Percentiles rank a stretch among this genome's conserved stretches.
Conservation (phyloP, 2,113 vertebrate genomes). For the Notothenia rossii region DNA sequence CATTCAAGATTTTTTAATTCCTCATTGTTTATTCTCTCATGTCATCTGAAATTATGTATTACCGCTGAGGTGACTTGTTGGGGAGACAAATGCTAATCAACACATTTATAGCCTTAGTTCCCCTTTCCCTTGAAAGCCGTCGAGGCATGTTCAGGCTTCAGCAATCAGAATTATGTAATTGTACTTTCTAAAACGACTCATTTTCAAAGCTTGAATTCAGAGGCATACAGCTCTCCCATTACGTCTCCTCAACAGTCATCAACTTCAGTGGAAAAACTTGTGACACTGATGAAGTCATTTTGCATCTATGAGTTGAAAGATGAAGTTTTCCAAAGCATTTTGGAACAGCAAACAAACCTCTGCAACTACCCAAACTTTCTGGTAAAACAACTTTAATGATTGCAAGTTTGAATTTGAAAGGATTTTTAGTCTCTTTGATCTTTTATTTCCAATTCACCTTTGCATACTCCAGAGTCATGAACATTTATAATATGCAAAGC, state of each 20-base stretch:
- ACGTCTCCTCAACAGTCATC: not conserved
- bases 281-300: constrained; percentile 34
- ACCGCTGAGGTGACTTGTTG: constrained; percentile 17
- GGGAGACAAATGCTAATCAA: constrained; percentile 49
- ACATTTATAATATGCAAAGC: constrained; percentile 77
- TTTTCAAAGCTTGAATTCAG: constrained; percentile 30
- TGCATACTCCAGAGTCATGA: constrained; percentile 73
- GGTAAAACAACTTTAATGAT: constrained; percentile 68
- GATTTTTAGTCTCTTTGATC: constrained; percentile 76
- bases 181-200: constrained; percentile 30
- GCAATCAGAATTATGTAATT: constrained; percentile 35
- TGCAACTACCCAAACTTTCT: constrained; percentile 24
- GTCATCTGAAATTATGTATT: constrained; percentile 30
- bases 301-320: constrained; percentile 29
- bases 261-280: constrained; percentile 11
- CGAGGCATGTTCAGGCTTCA: constrained; percentile 1
- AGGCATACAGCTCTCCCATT: constrained; percentile 16
- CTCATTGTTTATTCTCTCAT: constrained; percentile 49
- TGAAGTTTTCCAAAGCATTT: constrained; percentile 39
- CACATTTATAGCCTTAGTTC: not conserved
- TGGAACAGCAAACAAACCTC: constrained; percentile 56
- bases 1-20: constrained; percentile 28
- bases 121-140: constrained; percentile 6
- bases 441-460: constrained; percentile 76
- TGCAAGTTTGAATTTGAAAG: constrained; percentile 64